Conservation (phyloP, 2,888 invertebrate genomes). For the Cephalotes varians region DNA sequence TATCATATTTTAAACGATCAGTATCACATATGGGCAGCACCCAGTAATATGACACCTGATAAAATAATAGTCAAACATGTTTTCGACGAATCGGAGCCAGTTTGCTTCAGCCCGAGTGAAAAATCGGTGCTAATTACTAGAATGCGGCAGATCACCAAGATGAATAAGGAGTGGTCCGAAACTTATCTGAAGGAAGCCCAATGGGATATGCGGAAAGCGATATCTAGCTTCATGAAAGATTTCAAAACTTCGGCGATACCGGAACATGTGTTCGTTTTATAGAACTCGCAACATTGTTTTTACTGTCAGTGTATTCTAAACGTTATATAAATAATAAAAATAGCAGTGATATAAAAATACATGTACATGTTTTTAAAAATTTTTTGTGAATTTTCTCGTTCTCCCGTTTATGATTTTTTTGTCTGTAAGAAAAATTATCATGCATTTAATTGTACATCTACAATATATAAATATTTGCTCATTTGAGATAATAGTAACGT, state of each 20-base stretch:
- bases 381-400: not conserved
- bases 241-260: slow-evolving; percentile 79
- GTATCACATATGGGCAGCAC: slow-evolving; percentile 75
- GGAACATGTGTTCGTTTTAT: slow-evolving; percentile 76
- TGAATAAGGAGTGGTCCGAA: slow-evolving; percentile 77
- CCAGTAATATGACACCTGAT: slow-evolving; percentile 14
- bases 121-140: slow-evolving; percentile 78
- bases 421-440: not conserved
- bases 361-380: not conserved
- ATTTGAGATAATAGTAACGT: slow-evolving; percentile 25
- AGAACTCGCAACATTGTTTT: not conserved
- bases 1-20: slow-evolving; percentile 83
- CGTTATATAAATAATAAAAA: not conserved
- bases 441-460: slow-evolving; percentile 2
- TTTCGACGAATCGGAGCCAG: slow-evolving; percentile 70
- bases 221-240: slow-evolving; percentile 79
- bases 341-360: not conserved
- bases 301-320: not conserved
- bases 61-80: slow-evolving; percentile 5
- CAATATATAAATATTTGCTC: not conserved
- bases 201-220: slow-evolving; percentile 81
- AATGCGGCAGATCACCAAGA: slow-evolving; percentile 77
- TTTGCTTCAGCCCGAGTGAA: slow-evolving; percentile 78
- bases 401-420: not conserved
- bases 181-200: slow-evolving; percentile 76